A percentile compares a stretch with the other conserved stretches of the same genome.
Conservation (phyloP, 2,113 vertebrate genomes). For the Triplophysa tibetana region DNA sequence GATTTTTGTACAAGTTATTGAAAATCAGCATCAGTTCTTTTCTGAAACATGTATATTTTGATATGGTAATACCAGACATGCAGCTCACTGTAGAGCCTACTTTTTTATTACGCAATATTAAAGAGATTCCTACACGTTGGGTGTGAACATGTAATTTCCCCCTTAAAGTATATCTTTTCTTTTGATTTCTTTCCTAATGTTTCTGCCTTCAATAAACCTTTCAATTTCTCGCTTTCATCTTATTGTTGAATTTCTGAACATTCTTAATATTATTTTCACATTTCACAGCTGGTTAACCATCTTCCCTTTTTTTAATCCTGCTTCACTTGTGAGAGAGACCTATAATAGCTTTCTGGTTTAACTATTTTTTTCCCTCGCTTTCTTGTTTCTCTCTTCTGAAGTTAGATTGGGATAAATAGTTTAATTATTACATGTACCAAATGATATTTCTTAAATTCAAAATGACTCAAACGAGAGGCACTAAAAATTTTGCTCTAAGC, state of each 20-base stretch:
- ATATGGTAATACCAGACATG: constrained; percentile 62
- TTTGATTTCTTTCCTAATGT: constrained; percentile 63
- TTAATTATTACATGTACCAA: no score
- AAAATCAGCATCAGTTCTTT: constrained; percentile 19
- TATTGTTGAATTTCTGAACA: constrained; percentile 65
- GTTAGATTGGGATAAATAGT: no score
- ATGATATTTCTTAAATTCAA: no score
- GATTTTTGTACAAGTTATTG: constrained; percentile 23
- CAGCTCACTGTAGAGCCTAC: constrained; percentile 63
- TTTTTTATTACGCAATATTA: constrained; percentile 77
- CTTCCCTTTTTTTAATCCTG: background rate
- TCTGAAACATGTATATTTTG: constrained; percentile 60
- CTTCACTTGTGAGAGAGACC: background rate
- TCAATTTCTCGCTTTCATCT: constrained; percentile 72
- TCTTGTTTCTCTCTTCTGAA: no score
- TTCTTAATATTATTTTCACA: constrained; percentile 53
- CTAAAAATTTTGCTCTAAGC: no score
- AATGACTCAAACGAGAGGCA: no score
- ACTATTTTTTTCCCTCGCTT: background rate
- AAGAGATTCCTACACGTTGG: constrained; percentile 71
- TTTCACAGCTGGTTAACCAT: constrained; percentile 56
- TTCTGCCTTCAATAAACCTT: constrained; percentile 79
- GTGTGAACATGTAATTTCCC: constrained; percentile 63
- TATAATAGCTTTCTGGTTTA: background rate
- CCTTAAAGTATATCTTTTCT: constrained; percentile 32